phyloP scores from a whole-genome alignment of 2,113 vertebrate species.

The Serilophus lunatus region DNA sequence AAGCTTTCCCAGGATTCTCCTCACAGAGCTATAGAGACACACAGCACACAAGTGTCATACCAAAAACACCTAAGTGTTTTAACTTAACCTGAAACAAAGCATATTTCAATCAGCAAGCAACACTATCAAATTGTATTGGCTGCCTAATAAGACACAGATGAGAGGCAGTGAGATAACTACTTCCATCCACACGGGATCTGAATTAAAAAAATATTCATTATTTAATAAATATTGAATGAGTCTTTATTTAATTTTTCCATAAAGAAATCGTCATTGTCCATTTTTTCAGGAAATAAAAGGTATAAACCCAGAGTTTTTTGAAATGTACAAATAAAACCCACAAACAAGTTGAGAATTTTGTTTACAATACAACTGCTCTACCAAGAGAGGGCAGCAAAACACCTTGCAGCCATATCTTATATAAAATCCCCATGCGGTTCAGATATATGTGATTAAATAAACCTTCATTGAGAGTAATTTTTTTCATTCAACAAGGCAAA shows the following conservation, averaged over 20 bases:
- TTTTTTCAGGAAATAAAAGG: neutral
- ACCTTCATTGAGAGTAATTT: neutral
- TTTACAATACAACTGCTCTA: neutral
- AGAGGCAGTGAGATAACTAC: neutral
- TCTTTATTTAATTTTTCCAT: neutral
- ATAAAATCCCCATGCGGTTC: neutral
- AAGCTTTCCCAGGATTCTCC: no score
- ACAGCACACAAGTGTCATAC: neutral
- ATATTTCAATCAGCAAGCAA: neutral
- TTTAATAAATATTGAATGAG: neutral
- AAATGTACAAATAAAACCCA: neutral
- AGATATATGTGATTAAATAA: neutral
- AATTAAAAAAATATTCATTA: neutral
- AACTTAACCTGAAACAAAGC: neutral
- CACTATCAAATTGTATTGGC: neutral
- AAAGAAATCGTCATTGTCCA: neutral
- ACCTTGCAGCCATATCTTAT: neutral
- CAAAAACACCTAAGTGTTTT: neutral
- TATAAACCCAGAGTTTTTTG: neutral
- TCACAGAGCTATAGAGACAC: neutral
- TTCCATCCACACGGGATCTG: neutral
- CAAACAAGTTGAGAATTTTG: neutral
- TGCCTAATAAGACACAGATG: neutral
- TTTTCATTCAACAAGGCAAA: neutral
- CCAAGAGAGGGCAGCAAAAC: constrained; percentile 58